Evolutionary conservation across 2,113 vertebrate species (phyloP).

Genomic region (Pseudorectes ferrugineus): DNA sequence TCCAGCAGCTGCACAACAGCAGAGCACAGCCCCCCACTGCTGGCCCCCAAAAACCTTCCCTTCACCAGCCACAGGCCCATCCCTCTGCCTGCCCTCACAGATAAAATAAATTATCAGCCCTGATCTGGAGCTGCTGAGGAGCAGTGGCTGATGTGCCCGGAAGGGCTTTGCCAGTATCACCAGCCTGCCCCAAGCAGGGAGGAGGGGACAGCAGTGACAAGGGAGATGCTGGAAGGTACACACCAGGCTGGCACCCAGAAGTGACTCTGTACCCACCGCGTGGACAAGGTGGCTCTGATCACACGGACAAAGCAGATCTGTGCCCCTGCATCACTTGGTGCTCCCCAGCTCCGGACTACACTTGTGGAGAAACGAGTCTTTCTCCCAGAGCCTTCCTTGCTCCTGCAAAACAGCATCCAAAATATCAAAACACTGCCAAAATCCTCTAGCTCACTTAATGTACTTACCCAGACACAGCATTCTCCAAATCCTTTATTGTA

Average conservation of each 20-base stretch:
- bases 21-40: background rate
- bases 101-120: background rate
- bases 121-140: background rate
- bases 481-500: background rate
- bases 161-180: too few relatives aligned
- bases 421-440: background rate
- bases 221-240: background rate
- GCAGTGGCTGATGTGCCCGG: fast-evolving
- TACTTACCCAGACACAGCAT: too few relatives aligned
- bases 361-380: fast-evolving
- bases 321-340: fast-evolving
- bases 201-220: background rate
- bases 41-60: too few relatives aligned
- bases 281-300: background rate
- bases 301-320: fast-evolving
- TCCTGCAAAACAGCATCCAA: background rate
- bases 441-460: background rate
- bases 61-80: background rate
- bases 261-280: background rate
- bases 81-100: background rate
- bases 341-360: fast-evolving
- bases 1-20: background rate
- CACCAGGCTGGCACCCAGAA: background rate
- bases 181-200: background rate
- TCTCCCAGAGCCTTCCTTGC: too few relatives aligned